Conservation (phyloP, 2,888 invertebrate species). For the Lingula anatina region DNA sequence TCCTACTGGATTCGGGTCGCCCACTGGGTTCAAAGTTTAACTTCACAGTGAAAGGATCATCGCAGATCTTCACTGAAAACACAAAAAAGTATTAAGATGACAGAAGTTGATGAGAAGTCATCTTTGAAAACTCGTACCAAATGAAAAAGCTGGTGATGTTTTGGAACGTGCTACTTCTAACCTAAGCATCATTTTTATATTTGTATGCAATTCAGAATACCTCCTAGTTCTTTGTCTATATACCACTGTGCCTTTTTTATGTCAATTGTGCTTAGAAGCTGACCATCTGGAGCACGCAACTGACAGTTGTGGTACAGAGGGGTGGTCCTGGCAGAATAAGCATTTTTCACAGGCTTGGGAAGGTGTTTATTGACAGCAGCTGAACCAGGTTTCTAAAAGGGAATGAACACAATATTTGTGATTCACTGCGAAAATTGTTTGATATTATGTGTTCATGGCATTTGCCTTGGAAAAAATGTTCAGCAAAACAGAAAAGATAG, state of each 20-base stretch:
- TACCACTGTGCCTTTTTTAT: constrained; percentile 72
- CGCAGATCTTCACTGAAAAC: constrained; percentile 50
- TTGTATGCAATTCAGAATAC: no score
- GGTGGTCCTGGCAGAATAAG: constrained; percentile 57
- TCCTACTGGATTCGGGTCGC: constrained; percentile 61
- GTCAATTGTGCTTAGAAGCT: constrained; percentile 70
- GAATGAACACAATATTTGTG: no score
- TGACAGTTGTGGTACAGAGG: constrained; percentile 75
- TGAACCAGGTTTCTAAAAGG: no score
- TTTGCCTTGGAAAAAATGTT: no score
- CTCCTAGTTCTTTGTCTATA: constrained; percentile 52
- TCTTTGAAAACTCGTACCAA: background rate
- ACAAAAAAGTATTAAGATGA: background rate
- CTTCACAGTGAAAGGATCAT: constrained; percentile 64
- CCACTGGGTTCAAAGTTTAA: constrained; percentile 75
- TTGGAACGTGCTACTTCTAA: no score
- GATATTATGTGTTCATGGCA: no score
- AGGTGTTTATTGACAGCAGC: no score
- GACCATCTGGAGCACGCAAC: constrained; percentile 72
- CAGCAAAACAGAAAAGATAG: no score
- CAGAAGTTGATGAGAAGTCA: background rate
- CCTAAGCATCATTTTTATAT: no score
- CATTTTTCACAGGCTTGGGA: no score
- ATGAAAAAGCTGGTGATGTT: background rate
- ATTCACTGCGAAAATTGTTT: no score